These are phyloP conservation scores for Lepidotrigona ventralis DNA, from an alignment of 1,140 invertebrate species.

Conservation along the genomic window DNA sequence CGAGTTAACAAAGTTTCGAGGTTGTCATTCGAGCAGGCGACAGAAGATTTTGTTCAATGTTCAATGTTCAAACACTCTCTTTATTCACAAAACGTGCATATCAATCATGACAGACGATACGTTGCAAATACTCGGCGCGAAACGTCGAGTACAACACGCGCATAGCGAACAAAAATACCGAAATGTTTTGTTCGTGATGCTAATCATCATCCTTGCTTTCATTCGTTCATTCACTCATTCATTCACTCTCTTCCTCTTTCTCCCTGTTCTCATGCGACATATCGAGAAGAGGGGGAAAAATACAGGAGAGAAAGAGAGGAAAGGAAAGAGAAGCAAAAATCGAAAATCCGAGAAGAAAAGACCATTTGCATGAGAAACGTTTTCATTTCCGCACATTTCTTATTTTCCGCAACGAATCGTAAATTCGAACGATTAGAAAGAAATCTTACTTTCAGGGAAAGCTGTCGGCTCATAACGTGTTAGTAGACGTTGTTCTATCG, in stretches of 20 bases:
- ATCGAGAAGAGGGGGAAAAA: neutral
- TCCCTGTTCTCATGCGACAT: neutral
- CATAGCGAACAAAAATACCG: neutral
- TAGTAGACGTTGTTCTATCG: neutral
- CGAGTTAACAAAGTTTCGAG: neutral
- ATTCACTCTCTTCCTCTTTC: neutral
- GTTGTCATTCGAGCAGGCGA: neutral
- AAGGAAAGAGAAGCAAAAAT: neutral
- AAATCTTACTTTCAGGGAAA: neutral
- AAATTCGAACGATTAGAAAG: neutral
- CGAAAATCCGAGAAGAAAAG: neutral
- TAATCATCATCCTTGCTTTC: neutral
- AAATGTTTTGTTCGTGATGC: neutral
- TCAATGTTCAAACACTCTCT: constrained; percentile 2
- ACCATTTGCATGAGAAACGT: no score
- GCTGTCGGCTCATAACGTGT: neutral
- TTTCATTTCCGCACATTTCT: no score
- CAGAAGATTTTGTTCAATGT: neutral
- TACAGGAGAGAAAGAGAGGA: neutral
- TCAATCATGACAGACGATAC: neutral
- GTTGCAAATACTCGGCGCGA: no score
- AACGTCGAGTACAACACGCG: neutral
- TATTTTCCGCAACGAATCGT: no score
- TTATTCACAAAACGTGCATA: neutral
- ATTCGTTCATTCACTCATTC: no score